Conservation (phyloP, 1,140 invertebrate species). For the Episyrphus balteatus region DNA sequence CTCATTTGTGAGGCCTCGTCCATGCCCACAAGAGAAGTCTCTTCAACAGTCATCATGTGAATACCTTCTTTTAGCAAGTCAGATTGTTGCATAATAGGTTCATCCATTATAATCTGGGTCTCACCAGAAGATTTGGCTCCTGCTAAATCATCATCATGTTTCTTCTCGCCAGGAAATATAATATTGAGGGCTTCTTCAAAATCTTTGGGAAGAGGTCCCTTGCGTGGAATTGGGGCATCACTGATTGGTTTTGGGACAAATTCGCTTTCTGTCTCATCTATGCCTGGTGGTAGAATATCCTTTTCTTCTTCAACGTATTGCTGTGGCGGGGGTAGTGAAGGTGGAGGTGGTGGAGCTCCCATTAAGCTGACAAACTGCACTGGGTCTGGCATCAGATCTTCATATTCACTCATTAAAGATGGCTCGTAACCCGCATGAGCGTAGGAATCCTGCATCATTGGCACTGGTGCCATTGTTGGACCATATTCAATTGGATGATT, state of each 20-base stretch:
- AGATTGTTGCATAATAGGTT: constrained; percentile 13
- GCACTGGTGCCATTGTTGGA: constrained; percentile 15
- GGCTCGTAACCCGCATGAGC: constrained; percentile 19
- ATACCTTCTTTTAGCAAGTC: constrained; percentile 30
- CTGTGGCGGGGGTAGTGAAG: constrained; percentile 17
- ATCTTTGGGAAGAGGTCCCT: constrained; percentile 45
- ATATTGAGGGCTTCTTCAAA: constrained; percentile 60
- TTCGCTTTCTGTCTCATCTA: constrained; percentile 24
- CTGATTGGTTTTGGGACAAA: constrained; percentile 15
- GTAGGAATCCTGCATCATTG: constrained; percentile 34
- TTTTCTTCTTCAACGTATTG: constrained; percentile 7
- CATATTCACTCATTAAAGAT: constrained; percentile 31
- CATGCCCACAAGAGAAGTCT: constrained; percentile 14
- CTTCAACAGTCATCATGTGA: constrained; percentile 25
- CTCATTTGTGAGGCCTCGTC: constrained; percentile 8
- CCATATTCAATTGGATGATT: not conserved
- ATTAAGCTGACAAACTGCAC: constrained; percentile 34
- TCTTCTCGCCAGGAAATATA: constrained; percentile 46
- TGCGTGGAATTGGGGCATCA: constrained; percentile 8
- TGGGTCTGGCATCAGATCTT: constrained; percentile 36
- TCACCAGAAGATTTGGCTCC: constrained; percentile 5
- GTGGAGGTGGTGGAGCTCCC: constrained; percentile 28
- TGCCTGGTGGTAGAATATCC: constrained; percentile 29
- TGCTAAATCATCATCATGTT: constrained; percentile 11
- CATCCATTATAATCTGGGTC: constrained; percentile 10